Base-by-base conservation (phyloP, 1,140 invertebrate genomes). In the Acromyrmex charruanus region DNA sequence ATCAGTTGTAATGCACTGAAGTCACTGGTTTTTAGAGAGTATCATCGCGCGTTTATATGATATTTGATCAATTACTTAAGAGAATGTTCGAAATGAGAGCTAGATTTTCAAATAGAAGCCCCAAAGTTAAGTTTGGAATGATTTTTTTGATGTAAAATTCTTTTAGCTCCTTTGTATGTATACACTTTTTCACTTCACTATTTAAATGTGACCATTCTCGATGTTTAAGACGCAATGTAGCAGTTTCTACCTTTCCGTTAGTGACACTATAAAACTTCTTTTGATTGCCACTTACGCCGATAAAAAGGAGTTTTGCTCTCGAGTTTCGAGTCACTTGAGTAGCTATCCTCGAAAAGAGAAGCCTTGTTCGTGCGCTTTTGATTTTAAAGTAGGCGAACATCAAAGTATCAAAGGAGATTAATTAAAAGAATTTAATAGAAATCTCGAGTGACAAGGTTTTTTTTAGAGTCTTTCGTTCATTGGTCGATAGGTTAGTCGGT, bases 391-490 rank as follows among this genome's bases (percentile, higher is more conserved):
- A n/a, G n/a, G 9, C 21, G 31, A 5, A 25, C 39, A 49, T 21
- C 35, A 35, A 31, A n/a, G 53, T 44, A 68, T 39, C n/a, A n/a
- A n/a, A 39, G n/a, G 28, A 77, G 74, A 79, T 79, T 85, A 85
- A 85, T 79, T 85, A 85, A 79, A 44, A 55, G 21, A 31, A 39
- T 77, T 79, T 79, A 58, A 79, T 35, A 51, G 61, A 79, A 85
- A 85, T 85, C 74, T 68, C 74, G 10, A 79, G 72, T 44, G 74
- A 85, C 59, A 39, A 66, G 61, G 14, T 79, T 66, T 35, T 31
- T 49, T 79, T 85, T 12, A 44, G 14, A 35, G 21, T 35, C 35
- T 68, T 49, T 61, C 35, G 12, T 75, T 85, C 10, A n/a, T 39
- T n/a, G 74, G 16, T 85, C 55, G n/a, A 58, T 58, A 69, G 59